A percentile compares a stretch with the other conserved stretches of the same genome.
These are phyloP conservation scores for Icerya purchasi DNA, from an alignment of 2,888 invertebrate species.

Conservation along the genomic window DNA sequence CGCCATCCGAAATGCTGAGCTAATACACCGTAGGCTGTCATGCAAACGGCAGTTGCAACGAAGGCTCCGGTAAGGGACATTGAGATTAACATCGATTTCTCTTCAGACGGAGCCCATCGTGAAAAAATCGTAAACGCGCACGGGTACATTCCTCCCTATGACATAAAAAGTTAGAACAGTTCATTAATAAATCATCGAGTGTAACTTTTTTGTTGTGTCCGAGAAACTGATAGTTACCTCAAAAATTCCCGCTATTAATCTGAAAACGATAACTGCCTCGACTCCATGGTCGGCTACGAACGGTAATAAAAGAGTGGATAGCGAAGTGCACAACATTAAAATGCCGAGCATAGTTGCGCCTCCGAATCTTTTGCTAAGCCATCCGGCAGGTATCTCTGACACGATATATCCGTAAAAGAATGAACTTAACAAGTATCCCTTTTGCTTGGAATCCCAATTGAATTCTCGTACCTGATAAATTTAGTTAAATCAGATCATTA, in stretches of 20 bases:
- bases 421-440: background rate
- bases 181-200: too few species aligned
- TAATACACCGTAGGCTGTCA: background rate
- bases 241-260: background rate
- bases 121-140: background rate
- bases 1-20: background rate
- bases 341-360: background rate
- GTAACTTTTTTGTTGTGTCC: too few species aligned
- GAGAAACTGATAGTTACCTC: too few species aligned
- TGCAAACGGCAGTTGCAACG: background rate
- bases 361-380: background rate
- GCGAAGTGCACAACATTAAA: background rate
- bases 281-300: background rate
- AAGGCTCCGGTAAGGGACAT: background rate
- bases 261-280: background rate
- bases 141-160: background rate
- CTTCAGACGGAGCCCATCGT: background rate
- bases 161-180: too few species aligned
- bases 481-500: too few species aligned
- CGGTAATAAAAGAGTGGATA: background rate
- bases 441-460: background rate
- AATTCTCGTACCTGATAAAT: background rate
- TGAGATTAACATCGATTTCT: background rate
- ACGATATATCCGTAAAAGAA: background rate
- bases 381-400: background rate